Percentiles rank a stretch among this genome's conserved stretches.
Evolutionary conservation across 2,888 invertebrate species (phyloP).

Genomic region (Scelioninae gen. 2): DNA sequence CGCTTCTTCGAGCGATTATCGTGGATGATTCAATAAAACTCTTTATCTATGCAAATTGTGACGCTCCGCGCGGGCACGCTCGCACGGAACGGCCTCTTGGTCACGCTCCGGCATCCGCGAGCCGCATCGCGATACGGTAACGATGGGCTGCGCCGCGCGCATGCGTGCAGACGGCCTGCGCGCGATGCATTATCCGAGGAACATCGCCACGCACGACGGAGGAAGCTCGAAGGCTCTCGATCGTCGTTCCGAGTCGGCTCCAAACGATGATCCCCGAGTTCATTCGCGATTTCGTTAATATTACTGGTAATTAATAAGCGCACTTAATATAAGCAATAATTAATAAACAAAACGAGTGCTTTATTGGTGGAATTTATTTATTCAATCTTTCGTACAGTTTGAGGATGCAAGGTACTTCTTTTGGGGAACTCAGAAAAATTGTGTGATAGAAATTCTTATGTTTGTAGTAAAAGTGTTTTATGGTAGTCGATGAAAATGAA

Average conservation of each 20-base stretch:
- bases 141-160: slow-evolving; percentile 8
- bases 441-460: too few relatives aligned
- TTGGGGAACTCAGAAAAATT: too few relatives aligned
- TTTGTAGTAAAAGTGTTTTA: too few relatives aligned
- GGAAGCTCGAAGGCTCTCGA: slow-evolving; percentile 52
- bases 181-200: slow-evolving; percentile 36
- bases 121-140: slow-evolving; percentile 59
- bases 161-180: too few relatives aligned
- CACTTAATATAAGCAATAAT: too few relatives aligned
- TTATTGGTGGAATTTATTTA: too few relatives aligned
- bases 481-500: too few relatives aligned
- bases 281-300: slow-evolving; percentile 13
- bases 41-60: slow-evolving; percentile 58
- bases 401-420: too few relatives aligned
- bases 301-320: slow-evolving; percentile 13
- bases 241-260: slow-evolving; percentile 47
- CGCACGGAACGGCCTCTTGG: slow-evolving; percentile 61
- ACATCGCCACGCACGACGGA: slow-evolving; percentile 55
- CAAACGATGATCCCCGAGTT: slow-evolving; percentile 26
- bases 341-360: too few relatives aligned
- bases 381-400: too few relatives aligned
- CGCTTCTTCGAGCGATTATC: slow-evolving; percentile 49
- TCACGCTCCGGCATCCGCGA: slow-evolving; percentile 60
- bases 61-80: slow-evolving; percentile 32
- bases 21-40: slow-evolving; percentile 50